These are phyloP conservation scores for Tinea pellionella DNA, from an alignment of 2,888 invertebrate species.

Conservation along the genomic window DNA sequence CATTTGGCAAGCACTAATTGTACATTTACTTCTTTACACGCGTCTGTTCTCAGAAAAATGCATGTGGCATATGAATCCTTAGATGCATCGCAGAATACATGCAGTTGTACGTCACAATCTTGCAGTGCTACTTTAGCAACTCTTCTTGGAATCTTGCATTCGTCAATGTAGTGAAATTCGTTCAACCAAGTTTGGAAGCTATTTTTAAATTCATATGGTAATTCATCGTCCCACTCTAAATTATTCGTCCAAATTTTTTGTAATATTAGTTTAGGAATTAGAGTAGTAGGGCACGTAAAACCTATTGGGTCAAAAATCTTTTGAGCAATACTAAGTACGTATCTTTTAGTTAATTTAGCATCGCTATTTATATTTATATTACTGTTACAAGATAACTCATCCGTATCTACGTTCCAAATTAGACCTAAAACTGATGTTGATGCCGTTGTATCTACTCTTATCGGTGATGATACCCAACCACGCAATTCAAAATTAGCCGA, in stretches of 20 bases:
- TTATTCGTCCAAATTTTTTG: conserved; percentile 17
- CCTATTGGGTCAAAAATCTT: conserved; percentile 20
- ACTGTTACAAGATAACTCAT: conserved; percentile 13
- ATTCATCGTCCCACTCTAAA: conserved; percentile 16
- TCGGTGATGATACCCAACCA: conserved; percentile 15
- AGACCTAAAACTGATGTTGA: conserved; percentile 15
- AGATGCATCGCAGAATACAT: conserved; percentile 12
- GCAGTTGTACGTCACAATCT: not conserved
- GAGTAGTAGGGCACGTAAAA: conserved; percentile 14
- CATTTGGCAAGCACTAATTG: conserved; percentile 4
- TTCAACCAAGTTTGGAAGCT: not conserved
- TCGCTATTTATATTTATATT: not conserved
- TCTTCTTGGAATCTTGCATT: not conserved
- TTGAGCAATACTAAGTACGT: conserved; percentile 15
- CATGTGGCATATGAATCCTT: conserved; percentile 10
- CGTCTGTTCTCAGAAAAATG: not conserved
- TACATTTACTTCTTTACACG: not conserved
- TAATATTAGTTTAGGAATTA: conserved; percentile 18
- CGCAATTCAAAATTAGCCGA: conserved; percentile 17
- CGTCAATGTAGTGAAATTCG: not conserved
- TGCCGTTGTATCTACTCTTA: not conserved
- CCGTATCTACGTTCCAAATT: conserved; percentile 15
- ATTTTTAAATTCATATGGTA: not conserved
- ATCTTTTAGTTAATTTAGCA: conserved; percentile 15
- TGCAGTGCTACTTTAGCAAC: not conserved